phyloP scores from a whole-genome alignment of 2,797 vertebrate genomes.

The Merluccius polli region DNA sequence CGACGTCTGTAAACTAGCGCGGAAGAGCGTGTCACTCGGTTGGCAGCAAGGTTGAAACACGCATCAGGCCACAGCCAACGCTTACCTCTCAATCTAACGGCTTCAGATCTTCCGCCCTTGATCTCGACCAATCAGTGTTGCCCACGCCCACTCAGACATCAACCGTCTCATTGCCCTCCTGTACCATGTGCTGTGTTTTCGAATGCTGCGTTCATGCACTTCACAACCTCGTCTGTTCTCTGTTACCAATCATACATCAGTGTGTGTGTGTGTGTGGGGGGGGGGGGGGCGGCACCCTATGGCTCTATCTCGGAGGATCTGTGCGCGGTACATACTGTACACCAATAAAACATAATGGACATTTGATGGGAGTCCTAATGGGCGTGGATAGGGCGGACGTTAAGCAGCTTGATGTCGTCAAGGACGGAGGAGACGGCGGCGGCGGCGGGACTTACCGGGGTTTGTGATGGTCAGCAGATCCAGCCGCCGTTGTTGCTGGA shows the following conservation, averaged over 20 bases:
- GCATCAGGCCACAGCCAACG: background rate
- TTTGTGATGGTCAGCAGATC: slow-evolving; percentile 96
- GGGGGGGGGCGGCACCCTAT: too few species aligned
- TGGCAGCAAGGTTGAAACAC: background rate
- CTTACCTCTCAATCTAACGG: background rate
- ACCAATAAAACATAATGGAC: background rate
- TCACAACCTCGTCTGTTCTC: background rate
- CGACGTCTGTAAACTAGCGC: background rate
- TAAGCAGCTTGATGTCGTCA: background rate
- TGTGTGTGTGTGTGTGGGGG: too few species aligned
- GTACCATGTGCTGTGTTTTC: background rate
- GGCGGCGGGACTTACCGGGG: slow-evolving; percentile 79
- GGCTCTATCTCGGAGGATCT: too few species aligned
- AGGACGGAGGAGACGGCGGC: slow-evolving; percentile 6
- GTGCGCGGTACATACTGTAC: background rate
- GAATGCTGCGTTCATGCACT: background rate
- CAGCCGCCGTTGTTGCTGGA: slow-evolving; percentile 90
- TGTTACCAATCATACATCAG: background rate
- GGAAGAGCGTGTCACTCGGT: background rate
- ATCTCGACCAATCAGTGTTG: background rate
- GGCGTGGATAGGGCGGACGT: background rate
- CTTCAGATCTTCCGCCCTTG: background rate
- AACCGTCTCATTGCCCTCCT: background rate
- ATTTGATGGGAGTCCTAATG: background rate
- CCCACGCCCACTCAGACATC: background rate